Base-by-base conservation (phyloP, 2,113 vertebrate genomes). In the Balaeniceps rex region DNA sequence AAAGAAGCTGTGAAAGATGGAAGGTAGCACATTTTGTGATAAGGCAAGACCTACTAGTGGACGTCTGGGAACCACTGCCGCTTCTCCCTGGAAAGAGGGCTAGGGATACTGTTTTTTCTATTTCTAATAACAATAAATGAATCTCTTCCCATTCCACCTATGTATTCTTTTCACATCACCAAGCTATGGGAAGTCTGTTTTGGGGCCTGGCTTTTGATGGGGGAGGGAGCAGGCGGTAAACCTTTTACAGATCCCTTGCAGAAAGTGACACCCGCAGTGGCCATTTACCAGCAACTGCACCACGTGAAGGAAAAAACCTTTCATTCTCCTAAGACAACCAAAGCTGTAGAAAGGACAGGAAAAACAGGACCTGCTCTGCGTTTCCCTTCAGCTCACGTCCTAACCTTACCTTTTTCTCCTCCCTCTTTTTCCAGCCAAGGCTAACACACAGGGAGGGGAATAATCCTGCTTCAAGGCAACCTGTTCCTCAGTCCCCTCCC, bases 111-210 rank as follows among this genome's bases (percentile, higher is more conserved):
- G 25, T 4, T 75, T 70, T 63, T 83, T 38, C 38, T 83, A 22
- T 61, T 94, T 79, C 29, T 60, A 60, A 26, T 76, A 74, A 65
- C 29, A 94, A 91, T 90, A 93, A 95, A 97, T 36, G 21, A 86
- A 63, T 46, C 21, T 71, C 36, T 81, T 34, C 21, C 65, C 25
- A 21, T 38, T 83, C 47, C 17, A 66, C 11, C 6, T 60, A 0
- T 36, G 25, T 68, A 1, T 3, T 95, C 22, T 83, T 84, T 77
- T 58, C 79, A 54, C 14, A 34, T 36, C 15, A 55, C 6, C 28
- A 75, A 71, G 14, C 24, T 75, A 31, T 26, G 13, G 22, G 7
- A 79, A 46, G 25, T 14, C 28, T 80, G 28, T 3, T 55, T 63
- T 44, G 14, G 47, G 22, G 65, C 11, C 36, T 74, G n/a, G 26